Evolutionary conservation across 2,113 vertebrate genomes (phyloP), one percentile per base, ranked within the genome.

Genomic region (Paraplagusia blochii): DNA sequence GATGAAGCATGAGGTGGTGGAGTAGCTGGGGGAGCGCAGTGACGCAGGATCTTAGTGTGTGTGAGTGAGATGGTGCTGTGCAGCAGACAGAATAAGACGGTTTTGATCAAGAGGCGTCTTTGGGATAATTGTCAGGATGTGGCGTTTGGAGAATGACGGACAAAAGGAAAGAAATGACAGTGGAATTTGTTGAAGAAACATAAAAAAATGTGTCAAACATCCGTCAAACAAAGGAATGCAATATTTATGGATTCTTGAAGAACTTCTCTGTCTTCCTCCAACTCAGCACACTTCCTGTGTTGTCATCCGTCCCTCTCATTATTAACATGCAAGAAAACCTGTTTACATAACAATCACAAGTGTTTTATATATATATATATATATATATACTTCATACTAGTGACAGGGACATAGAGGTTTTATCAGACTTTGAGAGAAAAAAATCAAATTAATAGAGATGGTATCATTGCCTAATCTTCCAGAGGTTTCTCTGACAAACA

Each of bases 121-220:
- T 51, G 66, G 83, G 70, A 88, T 89, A 89, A 88, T 90, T 91
- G 89, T 90, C 89, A 90, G 83, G 70, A 86, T 74, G 48, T 71
- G 66, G 60, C 63, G 77, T 85, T 85, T 78, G 86, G 78, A 81
- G 83, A 79, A 85, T 80, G 64, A 80, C 67, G 88, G 85, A 87
- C 83, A 60, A 90, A 87, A 87, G 86, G 66, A 62, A 58, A 74
- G 71, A 83, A 69, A 36, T 81, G 84, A 87, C 86, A 85, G 76
- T 80, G 77, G 78, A 77, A 86, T 88, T 87, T 88, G 87, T 89
- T 86, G 81, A 76, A 81, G 83, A 87, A 88, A 85, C 85, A 88
- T 85, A 77, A 82, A 77, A 82, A 88, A 81, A 84, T 86, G 69
- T 87, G 80, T 83, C 85, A 90, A 82, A 82, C 76, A 82, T 88